Evolutionary conservation across 2,888 invertebrate genomes (phyloP), one percentile per base, ranked within the genome.

Genomic region (Cancer borealis): DNA sequence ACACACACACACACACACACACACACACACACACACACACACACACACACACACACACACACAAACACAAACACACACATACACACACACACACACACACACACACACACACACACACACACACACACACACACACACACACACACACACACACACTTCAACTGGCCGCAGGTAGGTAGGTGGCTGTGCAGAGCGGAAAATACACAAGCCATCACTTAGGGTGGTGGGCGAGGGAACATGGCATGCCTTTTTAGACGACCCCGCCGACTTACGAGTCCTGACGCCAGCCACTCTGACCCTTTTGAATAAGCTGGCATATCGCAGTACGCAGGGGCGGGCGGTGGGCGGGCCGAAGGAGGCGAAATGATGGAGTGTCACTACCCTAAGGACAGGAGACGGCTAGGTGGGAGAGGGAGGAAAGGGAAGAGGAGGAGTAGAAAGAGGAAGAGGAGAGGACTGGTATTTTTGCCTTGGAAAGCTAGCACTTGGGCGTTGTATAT

Each of bases 221-320:
- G 26, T n/a, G n/a, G n/a, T 12, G 79, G 79, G 26, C 79, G 79
- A 79, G 79, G 79, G 26, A 79, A 79, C 79, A 79, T 79, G 79
- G 79, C 79, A 79, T 30, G 79, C 79, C 79, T 79, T 79, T 79
- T 79, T 79, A 12, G 79, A 79, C 79, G 79, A 79, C 79, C 79
- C 6, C 79, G 26, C 79, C 79, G 26, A 79, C 79, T 26, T 79
- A 79, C 79, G 79, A 79, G 79, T 4, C 79, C 79, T 30, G 79
- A 79, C 79, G 79, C 79, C 26, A 12, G 79, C 79, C 79, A 79
- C 79, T 79, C 79, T 30, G 26, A 79, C 79, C 79, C 79, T 79
- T 26, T 79, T 26, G 79, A 79, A 79, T 79, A 79, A 79, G 79
- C 79, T 79, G 79, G 79, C 79, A 79, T 79, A 79, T 79, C 79